Evolutionary conservation across 2,888 invertebrate genomes (phyloP), one percentile per base, ranked within the genome.

Genomic region (Vesta saturnalis): DNA sequence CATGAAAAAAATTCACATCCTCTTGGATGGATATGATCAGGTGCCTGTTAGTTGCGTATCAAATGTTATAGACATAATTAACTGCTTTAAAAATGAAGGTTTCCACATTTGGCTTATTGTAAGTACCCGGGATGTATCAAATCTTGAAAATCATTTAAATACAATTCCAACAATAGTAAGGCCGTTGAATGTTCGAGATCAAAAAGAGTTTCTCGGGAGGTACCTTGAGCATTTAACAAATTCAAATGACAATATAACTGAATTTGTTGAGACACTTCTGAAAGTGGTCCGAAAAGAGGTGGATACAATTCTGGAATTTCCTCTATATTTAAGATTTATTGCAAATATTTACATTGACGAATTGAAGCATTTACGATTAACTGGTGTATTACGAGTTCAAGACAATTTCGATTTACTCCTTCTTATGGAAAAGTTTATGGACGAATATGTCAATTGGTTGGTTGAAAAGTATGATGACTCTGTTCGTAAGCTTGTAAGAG

Each of bases 391-490:
- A 1, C 15, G 18, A 14, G 15, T 64, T 19, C 16, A 64, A 30
- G 16, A 49, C 16, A 46, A 64, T 1, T 64, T 64, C 16, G 58
- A 47, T 19, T 49, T 64, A 18, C 14, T 64, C 4, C n/a, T 23
- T 39, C 19, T 55, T 1, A 55, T 52, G 8, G 6, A 59, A n/a
- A 55, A 43, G 16, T 60, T 60, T 43, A 22, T 60, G 18, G 43
- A 54, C 14, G 35, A 39, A 8, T 47, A 43, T n/a, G 18, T 43
- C 3, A 57, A 47, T 16, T 49, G 8, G 1, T n/a, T 57, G 18
- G 1, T 23, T 15, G 6, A 12, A 4, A 23, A 35, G 21, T 46
- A 46, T 14, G 12, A 47, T 21, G 10, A 2, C 46, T 22, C 15
- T 57, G 14, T 46, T 16, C 1, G 47, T 18, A 8, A 14, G 2